Conservation (phyloP, 2,888 invertebrate species). For the Saturnia japonica region DNA sequence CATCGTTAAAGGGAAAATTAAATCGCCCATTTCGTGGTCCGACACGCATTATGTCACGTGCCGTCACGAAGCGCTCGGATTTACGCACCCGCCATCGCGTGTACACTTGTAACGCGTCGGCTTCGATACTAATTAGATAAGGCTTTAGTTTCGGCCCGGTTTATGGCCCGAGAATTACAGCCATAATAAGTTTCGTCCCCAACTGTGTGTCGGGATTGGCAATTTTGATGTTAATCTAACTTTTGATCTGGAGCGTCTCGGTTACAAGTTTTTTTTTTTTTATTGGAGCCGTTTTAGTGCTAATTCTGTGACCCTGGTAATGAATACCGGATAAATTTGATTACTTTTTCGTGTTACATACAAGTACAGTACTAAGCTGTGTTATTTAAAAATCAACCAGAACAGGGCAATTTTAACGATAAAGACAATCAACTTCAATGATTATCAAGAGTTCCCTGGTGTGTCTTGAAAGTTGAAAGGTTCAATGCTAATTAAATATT, state of each 20-base stretch:
- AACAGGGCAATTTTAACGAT: too few relatives aligned
- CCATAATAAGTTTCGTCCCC: conserved; percentile 47
- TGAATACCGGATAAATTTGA: not conserved
- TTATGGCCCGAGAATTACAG: conserved; percentile 50
- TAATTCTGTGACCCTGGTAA: conserved; percentile 12
- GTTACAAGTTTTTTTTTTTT: conserved; percentile 41
- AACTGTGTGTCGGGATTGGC: conserved; percentile 41
- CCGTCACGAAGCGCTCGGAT: conserved; percentile 38
- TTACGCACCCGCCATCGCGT: conserved; percentile 29
- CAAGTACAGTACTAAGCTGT: too few relatives aligned
- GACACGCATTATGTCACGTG: conserved; percentile 39
- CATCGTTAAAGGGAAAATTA: not conserved
- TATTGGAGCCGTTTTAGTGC: conserved; percentile 34
- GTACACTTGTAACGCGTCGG: conserved; percentile 18
- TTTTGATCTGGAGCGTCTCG: conserved; percentile 44
- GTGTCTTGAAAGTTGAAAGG: too few relatives aligned
- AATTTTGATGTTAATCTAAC: conserved; percentile 55
- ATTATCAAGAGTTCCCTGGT: too few relatives aligned
- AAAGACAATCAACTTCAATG: too few relatives aligned
- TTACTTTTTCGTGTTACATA: not conserved
- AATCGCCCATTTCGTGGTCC: conserved; percentile 26
- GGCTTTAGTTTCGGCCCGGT: conserved; percentile 42
- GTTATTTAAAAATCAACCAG: too few relatives aligned
- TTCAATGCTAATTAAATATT: too few relatives aligned
- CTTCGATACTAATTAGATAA: conserved; percentile 56